Conservation (phyloP, 2,113 vertebrate species). For the Bujurquina vittata region DNA sequence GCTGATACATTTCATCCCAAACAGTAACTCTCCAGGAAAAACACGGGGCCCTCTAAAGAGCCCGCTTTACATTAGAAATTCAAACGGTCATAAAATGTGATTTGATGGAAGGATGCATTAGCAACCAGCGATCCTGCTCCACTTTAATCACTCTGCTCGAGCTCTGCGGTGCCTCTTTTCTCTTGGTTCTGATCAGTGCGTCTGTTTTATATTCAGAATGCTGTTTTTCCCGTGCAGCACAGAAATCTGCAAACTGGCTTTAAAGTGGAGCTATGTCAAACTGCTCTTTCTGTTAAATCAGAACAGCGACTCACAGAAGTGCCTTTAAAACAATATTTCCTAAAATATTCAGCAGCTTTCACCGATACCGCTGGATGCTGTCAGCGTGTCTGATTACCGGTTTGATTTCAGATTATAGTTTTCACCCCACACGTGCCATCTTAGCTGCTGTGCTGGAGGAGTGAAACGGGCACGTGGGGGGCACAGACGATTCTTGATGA, state of each 20-base stretch:
- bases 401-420: constrained; percentile 9
- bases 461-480: not conserved
- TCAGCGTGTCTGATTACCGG: not conserved
- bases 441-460: not conserved
- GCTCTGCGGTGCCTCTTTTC: not conserved
- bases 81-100: not conserved
- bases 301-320: no score
- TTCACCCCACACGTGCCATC: not conserved
- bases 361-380: not conserved
- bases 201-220: not conserved
- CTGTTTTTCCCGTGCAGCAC: not conserved
- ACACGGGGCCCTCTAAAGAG: not conserved
- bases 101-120: not conserved
- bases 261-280: not conserved
- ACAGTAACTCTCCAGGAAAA: not conserved
- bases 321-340: not conserved
- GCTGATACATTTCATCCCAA: not conserved
- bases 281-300: no score
- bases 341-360: not conserved
- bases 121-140: not conserved
- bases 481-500: not conserved
- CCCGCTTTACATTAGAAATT: not conserved
- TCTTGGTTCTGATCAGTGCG: not conserved
- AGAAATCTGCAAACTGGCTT: not conserved
- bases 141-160: not conserved